Base-by-base conservation (phyloP, 2,797 vertebrate genomes). In the Agapornis canus region DNA sequence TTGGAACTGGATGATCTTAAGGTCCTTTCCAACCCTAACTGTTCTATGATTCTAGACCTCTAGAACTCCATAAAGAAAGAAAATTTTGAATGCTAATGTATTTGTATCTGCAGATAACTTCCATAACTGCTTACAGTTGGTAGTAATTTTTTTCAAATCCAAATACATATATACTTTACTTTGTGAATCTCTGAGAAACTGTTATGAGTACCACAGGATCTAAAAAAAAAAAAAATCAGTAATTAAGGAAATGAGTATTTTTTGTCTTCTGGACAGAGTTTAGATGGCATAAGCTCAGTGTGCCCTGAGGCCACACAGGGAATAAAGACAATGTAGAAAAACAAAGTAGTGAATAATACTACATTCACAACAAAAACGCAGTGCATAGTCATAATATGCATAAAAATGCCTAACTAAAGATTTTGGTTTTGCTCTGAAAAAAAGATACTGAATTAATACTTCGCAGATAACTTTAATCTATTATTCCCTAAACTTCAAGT, bases 241-340 rank as follows among this genome's bases (percentile, higher is more conserved):
- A 64, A 81, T 86, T 70, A 91, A 63, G 75, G 75, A 89, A 93
- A 84, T 29, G 14, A 86, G 5, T 10, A 12, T 57, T 63, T 90
- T 76, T 54, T 45, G 47, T 63, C 51, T 89, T 59, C 73, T 8
- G 13, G 60, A 68, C 63, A 68, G 27, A 68, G 63, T 72, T 79
- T n/a, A 61, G 47, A 82, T 63, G 65, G 65, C 60, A 25, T 25
- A 32, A 8, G 13, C 40, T 89, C 85, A 57, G 35, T 21, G 22
- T n/a, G 61, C 22, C 82, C 85, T 37, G 47, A 68, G 69, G 85
- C 78, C 56, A 78, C 11, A 48, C 6, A 35, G 31, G 40, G 65
- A 92, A 72, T 65, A 65, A 65, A 86, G 60, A 31, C 0, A 11
- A 68, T 5, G 19, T 43, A 11, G 56, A 52, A 64, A 80, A 60